These are phyloP conservation scores for Sparidentex hasta DNA, from an alignment of 2,797 vertebrate species.

Conservation along the genomic window DNA sequence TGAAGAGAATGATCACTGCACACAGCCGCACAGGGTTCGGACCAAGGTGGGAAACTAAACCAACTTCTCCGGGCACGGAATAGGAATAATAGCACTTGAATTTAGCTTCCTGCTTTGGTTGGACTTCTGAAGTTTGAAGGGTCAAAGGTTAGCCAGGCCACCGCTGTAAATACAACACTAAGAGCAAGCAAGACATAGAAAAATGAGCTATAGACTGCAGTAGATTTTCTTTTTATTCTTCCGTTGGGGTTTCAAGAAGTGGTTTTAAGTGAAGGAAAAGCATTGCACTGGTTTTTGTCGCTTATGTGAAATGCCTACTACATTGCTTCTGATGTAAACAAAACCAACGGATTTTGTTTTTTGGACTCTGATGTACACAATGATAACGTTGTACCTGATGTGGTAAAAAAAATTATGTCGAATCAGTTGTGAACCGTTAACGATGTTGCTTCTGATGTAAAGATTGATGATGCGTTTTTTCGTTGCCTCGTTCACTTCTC, in stretches of 20 bases:
- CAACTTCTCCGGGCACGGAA: conserved; percentile 13
- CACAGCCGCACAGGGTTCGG: conserved; percentile 8
- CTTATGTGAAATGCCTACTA: conserved; percentile 62
- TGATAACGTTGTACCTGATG: conserved; percentile 69
- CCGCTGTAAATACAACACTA: conserved; percentile 74
- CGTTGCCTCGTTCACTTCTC: conserved; percentile 55
- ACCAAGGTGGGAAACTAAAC: conserved; percentile 41
- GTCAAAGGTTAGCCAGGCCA: conserved; percentile 57
- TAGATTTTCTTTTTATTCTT: conserved; percentile 43
- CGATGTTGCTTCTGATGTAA: conserved; percentile 66
- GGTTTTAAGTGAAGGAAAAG: conserved; percentile 70
- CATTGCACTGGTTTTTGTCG: conserved; percentile 80
- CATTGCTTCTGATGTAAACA: conserved; percentile 70
- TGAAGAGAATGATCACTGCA: conserved; percentile 43
- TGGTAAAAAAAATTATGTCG: conserved; percentile 58
- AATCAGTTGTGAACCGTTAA: conserved; percentile 67
- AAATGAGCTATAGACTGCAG: conserved; percentile 45
- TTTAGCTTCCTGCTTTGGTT: conserved; percentile 55
- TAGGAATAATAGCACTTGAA: conserved; percentile 12
- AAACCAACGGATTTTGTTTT: conserved; percentile 41
- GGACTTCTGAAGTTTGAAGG: conserved; percentile 28
- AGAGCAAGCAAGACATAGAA: conserved; percentile 52
- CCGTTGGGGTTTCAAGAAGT: conserved; percentile 43
- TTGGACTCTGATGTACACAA: conserved; percentile 67
- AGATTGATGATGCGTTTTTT: conserved; percentile 42